A percentile compares a stretch with the other conserved stretches of the same genome.
These are phyloP conservation scores for Bufo bufo DNA, from an alignment of 2,113 vertebrate species.

Conservation along the genomic window DNA sequence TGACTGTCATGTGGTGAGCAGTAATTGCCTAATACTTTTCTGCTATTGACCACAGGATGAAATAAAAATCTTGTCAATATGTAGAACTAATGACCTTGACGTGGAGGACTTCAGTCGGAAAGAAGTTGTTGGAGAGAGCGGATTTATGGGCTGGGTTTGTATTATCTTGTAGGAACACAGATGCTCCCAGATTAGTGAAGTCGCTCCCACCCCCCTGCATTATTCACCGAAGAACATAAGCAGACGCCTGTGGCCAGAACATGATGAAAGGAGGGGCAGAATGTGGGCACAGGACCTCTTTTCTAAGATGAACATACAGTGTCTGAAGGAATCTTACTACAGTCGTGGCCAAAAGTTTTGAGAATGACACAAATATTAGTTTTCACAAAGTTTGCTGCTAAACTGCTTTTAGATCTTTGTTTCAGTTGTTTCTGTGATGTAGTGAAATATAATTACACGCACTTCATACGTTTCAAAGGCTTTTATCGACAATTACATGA, in stretches of 20 bases:
- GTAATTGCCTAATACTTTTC: conserved; percentile 20
- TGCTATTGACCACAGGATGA: conserved; percentile 15
- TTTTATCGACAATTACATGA: no score
- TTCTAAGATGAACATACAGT: not conserved
- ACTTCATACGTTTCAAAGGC: no score
- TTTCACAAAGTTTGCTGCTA: no score
- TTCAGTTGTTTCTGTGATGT: no score
- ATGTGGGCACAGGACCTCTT: not conserved
- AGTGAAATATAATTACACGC: no score
- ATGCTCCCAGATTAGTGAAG: not conserved
- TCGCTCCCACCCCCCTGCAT: not conserved
- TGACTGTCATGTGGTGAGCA: conserved; percentile 1
- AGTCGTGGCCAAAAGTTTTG: no score
- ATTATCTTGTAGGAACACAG: not conserved
- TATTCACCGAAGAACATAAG: not conserved
- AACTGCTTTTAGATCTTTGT: no score
- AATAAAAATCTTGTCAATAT: conserved; percentile 33
- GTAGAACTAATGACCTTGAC: conserved; percentile 29
- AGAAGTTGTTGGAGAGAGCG: not conserved
- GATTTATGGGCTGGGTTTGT: not conserved
- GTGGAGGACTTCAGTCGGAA: not conserved
- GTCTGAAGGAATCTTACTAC: not conserved
- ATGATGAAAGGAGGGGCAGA: not conserved
- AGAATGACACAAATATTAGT: no score
- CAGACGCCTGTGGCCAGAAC: not conserved